Evolutionary conservation across 2,797 vertebrate genomes (phyloP).

Genomic region (Sebastes miniatus): DNA sequence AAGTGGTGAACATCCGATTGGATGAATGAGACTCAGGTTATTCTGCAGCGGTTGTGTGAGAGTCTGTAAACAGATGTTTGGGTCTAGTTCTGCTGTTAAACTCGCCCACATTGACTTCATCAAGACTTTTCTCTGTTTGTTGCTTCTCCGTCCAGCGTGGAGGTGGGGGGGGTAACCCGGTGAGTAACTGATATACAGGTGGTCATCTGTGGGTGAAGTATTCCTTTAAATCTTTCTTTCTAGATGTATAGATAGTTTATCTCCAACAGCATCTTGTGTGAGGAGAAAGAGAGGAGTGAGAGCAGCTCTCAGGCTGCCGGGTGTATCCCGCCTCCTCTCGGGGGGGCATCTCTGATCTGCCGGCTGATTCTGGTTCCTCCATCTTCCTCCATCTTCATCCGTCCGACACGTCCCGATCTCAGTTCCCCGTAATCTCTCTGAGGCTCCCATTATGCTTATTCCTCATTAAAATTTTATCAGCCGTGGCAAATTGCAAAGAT

Average conservation of each 20-base stretch:
- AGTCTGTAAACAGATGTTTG: no score
- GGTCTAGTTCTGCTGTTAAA: no score
- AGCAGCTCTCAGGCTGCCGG: neutral
- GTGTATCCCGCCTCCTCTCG: constrained; percentile 6
- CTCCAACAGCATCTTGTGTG: neutral
- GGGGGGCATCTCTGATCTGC: constrained; percentile 27
- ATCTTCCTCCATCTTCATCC: constrained; percentile 24
- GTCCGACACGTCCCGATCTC: constrained; percentile 60
- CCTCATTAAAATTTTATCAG: constrained; percentile 82
- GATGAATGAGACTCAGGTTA: no score
- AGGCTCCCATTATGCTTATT: constrained; percentile 78
- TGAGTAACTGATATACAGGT: neutral
- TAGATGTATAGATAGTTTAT: neutral
- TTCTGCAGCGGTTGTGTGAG: no score
- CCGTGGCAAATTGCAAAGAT: constrained; percentile 80
- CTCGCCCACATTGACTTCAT: no score
- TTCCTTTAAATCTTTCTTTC: no score
- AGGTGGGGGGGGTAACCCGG: no score
- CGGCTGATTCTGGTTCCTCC: constrained; percentile 39
- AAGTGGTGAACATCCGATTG: no score
- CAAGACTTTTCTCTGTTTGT: no score
- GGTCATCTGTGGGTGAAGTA: neutral
- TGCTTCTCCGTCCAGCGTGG: no score
- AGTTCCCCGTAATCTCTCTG: constrained; percentile 72
- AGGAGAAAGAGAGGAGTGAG: neutral